phyloP scores from a whole-genome alignment of 2,797 vertebrate genomes.

The Malurus leucopterus region DNA sequence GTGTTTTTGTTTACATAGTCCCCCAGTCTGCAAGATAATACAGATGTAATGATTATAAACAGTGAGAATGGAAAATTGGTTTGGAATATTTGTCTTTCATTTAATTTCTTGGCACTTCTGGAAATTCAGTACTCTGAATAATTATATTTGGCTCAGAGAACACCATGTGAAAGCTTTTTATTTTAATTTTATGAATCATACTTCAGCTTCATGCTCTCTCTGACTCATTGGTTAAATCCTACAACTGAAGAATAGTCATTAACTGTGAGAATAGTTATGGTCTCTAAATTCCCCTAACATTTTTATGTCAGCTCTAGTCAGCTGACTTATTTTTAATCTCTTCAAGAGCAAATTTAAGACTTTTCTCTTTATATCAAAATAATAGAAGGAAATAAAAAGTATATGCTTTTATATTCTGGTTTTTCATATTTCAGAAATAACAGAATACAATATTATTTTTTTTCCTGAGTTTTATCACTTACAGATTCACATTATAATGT shows the following conservation, averaged over 20 bases:
- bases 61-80: not conserved
- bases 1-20: not conserved
- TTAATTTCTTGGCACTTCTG: not conserved
- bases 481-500: slow-evolving; percentile 13
- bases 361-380: not conserved
- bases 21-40: not conserved
- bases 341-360: not conserved
- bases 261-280: slow-evolving; percentile 10
- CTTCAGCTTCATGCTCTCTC: slow-evolving; percentile 8
- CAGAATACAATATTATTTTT: not conserved
- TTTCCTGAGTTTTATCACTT: slow-evolving; percentile 9
- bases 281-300: slow-evolving; percentile 26
- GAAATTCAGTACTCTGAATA: slow-evolving; percentile 19
- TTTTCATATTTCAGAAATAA: slow-evolving; percentile 19
- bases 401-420: not conserved
- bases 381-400: slow-evolving; percentile 4
- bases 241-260: not conserved
- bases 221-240: slow-evolving; percentile 17
- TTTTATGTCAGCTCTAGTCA: slow-evolving; percentile 40
- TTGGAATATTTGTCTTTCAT: slow-evolving; percentile 14
- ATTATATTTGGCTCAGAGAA: not conserved
- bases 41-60: not conserved
- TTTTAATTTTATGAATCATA: slow-evolving; percentile 26
- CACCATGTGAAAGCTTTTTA: not conserved
- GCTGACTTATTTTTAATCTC: slow-evolving; percentile 33